phyloP scores from a whole-genome alignment of 2,888 invertebrate genomes.

The Graphium colonna region DNA sequence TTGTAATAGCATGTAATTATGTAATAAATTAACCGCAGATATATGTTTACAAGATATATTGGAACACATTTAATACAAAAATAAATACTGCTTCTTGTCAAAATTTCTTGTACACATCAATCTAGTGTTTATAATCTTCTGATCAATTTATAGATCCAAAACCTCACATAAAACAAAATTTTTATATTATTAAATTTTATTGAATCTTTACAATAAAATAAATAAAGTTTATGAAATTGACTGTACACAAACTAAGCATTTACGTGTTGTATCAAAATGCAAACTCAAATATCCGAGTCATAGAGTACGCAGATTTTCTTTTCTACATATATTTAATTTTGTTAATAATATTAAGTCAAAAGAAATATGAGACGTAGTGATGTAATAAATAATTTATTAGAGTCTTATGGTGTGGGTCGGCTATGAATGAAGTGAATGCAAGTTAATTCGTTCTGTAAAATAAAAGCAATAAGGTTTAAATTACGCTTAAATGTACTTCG shows the following conservation, averaged over 20 bases:
- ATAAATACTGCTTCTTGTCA: too few relatives aligned
- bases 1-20: too few relatives aligned
- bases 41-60: too few relatives aligned
- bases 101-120: too few relatives aligned
- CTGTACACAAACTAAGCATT: conserved; percentile 7
- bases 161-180: not conserved
- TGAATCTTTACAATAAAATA: too few relatives aligned
- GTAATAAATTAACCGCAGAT: too few relatives aligned
- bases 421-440: conserved; percentile 22
- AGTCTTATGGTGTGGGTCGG: not conserved
- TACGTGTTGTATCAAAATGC: conserved; percentile 18
- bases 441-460: not conserved
- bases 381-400: conserved; percentile 13
- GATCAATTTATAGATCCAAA: not conserved
- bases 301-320: conserved; percentile 11
- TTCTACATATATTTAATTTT: conserved; percentile 15
- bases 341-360: conserved; percentile 22
- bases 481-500: not conserved
- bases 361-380: conserved; percentile 14
- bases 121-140: not conserved
- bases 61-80: too few relatives aligned
- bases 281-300: conserved; percentile 20
- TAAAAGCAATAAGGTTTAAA: conserved; percentile 6
- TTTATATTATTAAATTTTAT: not conserved
- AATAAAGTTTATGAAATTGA: not conserved